Evolutionary conservation across 35 echinoderm and acorn worm species (phyloP).

Genomic region (Heliocidaris tuberculata): DNA sequence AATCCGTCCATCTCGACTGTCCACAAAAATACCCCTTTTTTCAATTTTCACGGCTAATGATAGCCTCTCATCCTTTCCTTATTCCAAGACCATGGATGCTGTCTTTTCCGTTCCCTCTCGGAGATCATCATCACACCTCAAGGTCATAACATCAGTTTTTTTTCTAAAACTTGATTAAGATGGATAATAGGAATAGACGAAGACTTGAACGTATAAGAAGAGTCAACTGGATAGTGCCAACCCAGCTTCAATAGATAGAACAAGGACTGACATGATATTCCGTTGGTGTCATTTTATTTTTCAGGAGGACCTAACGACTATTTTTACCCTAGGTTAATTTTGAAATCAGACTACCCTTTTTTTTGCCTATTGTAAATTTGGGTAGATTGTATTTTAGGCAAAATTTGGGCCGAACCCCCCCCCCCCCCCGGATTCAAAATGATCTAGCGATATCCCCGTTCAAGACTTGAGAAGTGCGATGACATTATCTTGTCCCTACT

Average conservation of each 20-base stretch:
- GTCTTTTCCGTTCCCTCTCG: neutral
- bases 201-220: neutral
- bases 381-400: neutral
- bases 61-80: neutral
- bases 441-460: too few relatives aligned
- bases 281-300: too few relatives aligned
- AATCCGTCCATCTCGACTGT: neutral
- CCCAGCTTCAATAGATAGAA: too few relatives aligned
- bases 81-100: neutral
- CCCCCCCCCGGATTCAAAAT: neutral
- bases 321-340: too few relatives aligned
- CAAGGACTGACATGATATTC: too few relatives aligned
- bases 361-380: neutral
- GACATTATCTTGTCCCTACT: neutral
- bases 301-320: too few relatives aligned
- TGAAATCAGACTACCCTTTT: too few relatives aligned
- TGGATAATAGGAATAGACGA: neutral
- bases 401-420: neutral
- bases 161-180: neutral
- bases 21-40: neutral
- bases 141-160: neutral
- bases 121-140: neutral
- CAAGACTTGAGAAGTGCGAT: neutral
- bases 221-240: neutral
- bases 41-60: neutral